phyloP scores from a whole-genome alignment of 1,140 invertebrate genomes.

The Anastrepha obliqua region DNA sequence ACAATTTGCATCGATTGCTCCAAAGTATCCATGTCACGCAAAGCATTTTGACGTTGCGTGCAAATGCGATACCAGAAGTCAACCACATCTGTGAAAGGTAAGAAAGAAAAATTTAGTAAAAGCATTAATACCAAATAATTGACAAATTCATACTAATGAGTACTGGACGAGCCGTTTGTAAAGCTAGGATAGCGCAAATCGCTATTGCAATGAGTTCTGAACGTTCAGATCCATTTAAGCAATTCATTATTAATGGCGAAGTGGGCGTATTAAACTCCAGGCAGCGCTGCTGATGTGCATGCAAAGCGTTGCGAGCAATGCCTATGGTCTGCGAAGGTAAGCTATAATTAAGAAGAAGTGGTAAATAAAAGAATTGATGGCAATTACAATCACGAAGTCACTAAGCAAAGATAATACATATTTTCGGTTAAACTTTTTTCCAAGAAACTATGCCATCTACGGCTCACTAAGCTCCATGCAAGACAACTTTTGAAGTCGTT shows the following conservation, averaged over 20 bases:
- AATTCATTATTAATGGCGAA: constrained; percentile 70
- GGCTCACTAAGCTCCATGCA: no score
- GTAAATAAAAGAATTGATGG: background rate
- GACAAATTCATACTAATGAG: constrained; percentile 67
- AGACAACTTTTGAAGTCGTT: no score
- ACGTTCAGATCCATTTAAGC: constrained; percentile 71
- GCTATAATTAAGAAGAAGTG: constrained; percentile 56
- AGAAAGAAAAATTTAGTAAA: constrained; percentile 18
- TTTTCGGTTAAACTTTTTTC: no score
- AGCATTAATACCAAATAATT: background rate
- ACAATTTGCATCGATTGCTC: constrained; percentile 73
- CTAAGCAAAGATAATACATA: no score
- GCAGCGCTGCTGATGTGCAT: constrained; percentile 68
- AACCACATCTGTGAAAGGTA: constrained; percentile 65
- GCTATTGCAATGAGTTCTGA: constrained; percentile 70
- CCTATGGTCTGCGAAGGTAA: constrained; percentile 67
- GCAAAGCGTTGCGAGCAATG: constrained; percentile 69
- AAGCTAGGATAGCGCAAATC: constrained; percentile 68
- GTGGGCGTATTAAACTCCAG: constrained; percentile 61
- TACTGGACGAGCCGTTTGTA: constrained; percentile 67
- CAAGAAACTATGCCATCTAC: no score
- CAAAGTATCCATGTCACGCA: constrained; percentile 66
- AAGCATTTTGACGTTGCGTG: constrained; percentile 69
- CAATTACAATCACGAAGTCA: background rate
- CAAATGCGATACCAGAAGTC: constrained; percentile 74